phyloP scores from a whole-genome alignment of 37 sponge, comb jelly and placozoan species.

The Cladorhizidae sp. region DNA sequence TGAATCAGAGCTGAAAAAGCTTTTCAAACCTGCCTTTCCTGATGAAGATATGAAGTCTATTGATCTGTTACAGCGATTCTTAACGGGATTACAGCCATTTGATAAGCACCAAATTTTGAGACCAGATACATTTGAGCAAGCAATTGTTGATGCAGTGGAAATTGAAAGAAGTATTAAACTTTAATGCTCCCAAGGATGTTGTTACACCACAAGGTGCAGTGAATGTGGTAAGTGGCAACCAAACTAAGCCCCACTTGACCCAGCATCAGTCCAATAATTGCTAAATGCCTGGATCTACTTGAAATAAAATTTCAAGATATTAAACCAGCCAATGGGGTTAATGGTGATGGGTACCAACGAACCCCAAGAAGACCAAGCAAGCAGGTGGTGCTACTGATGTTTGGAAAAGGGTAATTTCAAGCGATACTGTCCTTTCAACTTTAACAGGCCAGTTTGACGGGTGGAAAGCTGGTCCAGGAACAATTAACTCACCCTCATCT shows the following conservation, averaged over 20 bases:
- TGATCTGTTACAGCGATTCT: conserved; percentile 33
- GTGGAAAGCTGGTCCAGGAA: conserved; percentile 15
- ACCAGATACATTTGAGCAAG: conserved; percentile 23
- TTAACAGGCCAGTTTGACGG: conserved; percentile 5
- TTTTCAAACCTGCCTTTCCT: conserved; percentile 35
- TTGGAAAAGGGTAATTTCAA: not conserved
- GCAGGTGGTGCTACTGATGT: not conserved
- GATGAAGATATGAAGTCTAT: conserved; percentile 14
- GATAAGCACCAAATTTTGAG: not conserved
- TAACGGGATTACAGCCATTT: conserved; percentile 28
- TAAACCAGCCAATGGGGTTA: not conserved
- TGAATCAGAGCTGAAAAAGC: conserved; percentile 11
- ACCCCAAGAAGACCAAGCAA: no score
- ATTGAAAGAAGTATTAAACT: conserved; percentile 23
- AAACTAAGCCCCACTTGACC: no score
- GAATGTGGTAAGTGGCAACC: not conserved
- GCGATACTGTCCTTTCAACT: conserved; percentile 15
- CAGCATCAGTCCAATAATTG: not conserved
- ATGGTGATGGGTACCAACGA: no score
- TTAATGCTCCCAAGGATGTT: not conserved
- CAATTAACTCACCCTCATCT: conserved; percentile 1
- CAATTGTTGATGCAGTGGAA: conserved; percentile 24
- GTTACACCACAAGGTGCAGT: not conserved
- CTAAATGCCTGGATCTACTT: conserved; percentile 3
- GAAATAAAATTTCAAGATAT: not conserved